These are phyloP conservation scores for Cordilura impudica DNA, from an alignment of 2,888 invertebrate genomes.

Conservation along the genomic window DNA sequence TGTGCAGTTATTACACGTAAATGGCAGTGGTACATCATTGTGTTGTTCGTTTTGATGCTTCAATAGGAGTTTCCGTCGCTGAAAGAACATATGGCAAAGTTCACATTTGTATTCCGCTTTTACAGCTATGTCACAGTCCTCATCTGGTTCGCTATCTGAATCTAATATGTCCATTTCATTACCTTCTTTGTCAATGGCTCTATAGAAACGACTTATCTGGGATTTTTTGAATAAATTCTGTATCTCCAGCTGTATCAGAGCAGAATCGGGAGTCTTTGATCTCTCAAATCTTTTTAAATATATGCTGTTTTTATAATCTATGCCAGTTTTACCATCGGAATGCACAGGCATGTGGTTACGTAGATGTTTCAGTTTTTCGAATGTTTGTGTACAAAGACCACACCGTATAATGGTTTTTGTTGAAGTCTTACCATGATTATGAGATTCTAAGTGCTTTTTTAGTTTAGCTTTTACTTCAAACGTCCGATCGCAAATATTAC, in stretches of 20 bases:
- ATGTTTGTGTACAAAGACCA: conserved; percentile 67
- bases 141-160: conserved; percentile 72
- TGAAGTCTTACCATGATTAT: conserved; percentile 70
- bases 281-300: conserved; percentile 65
- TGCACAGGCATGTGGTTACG: conserved; percentile 68
- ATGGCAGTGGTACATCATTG: conserved; percentile 75
- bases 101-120: conserved; percentile 68
- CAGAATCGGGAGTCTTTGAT: conserved; percentile 44
- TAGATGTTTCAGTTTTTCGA: conserved; percentile 64
- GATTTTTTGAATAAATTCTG: conserved; percentile 51
- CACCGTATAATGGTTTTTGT: conserved; percentile 64
- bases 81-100: conserved; percentile 67
- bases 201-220: conserved; percentile 70
- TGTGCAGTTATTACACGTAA: conserved; percentile 79
- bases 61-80: conserved; percentile 66
- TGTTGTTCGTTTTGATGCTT: conserved; percentile 71
- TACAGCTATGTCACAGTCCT: conserved; percentile 67
- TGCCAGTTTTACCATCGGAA: conserved; percentile 68
- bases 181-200: conserved; percentile 71
- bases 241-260: conserved; percentile 53
- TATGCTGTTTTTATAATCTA: conserved; percentile 65
- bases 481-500: conserved; percentile 77
- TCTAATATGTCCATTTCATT: conserved; percentile 74
- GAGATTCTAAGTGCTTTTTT: conserved; percentile 70
- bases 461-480: conserved; percentile 73